Evolutionary conservation across 2,888 invertebrate species (phyloP).

Genomic region (Bedellia somnulentella): DNA sequence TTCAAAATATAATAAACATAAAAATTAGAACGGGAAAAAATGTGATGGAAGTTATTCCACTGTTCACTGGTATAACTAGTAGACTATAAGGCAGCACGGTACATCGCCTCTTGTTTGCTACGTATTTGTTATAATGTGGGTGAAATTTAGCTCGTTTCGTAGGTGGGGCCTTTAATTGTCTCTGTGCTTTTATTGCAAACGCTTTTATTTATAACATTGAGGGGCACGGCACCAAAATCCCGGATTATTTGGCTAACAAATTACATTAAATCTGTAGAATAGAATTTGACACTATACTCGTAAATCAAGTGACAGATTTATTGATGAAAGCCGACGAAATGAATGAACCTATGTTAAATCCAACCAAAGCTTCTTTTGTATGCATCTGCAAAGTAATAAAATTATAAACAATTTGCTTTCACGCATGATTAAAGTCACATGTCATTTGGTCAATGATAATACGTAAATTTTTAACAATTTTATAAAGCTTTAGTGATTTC

Average conservation of each 20-base stretch:
- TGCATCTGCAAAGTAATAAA: too few species aligned
- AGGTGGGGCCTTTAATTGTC: conserved; percentile 45
- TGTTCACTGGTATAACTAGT: background rate
- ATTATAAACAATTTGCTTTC: too few species aligned
- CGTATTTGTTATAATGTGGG: conserved; percentile 58
- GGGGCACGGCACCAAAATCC: conserved; percentile 39
- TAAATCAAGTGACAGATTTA: conserved; percentile 51
- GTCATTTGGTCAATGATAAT: too few species aligned
- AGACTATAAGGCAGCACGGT: conserved; percentile 7
- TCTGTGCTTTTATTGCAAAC: conserved; percentile 37
- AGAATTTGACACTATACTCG: conserved; percentile 47
- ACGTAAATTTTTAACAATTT: too few species aligned
- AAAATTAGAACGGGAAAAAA: too few species aligned
- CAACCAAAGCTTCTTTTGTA: too few species aligned
- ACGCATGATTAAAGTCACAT: too few species aligned
- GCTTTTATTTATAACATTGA: conserved; percentile 24
- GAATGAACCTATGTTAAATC: conserved; percentile 14
- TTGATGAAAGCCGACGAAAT: conserved; percentile 38
- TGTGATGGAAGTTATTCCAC: background rate
- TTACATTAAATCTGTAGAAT: conserved; percentile 53
- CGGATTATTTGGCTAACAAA: conserved; percentile 61
- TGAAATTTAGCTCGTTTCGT: conserved; percentile 52
- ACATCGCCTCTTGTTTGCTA: conserved; percentile 48
- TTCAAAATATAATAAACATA: too few species aligned
- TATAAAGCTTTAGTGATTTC: too few species aligned